phyloP scores from a whole-genome alignment of 1,140 invertebrate genomes.

The Brachionus manjavacas region DNA sequence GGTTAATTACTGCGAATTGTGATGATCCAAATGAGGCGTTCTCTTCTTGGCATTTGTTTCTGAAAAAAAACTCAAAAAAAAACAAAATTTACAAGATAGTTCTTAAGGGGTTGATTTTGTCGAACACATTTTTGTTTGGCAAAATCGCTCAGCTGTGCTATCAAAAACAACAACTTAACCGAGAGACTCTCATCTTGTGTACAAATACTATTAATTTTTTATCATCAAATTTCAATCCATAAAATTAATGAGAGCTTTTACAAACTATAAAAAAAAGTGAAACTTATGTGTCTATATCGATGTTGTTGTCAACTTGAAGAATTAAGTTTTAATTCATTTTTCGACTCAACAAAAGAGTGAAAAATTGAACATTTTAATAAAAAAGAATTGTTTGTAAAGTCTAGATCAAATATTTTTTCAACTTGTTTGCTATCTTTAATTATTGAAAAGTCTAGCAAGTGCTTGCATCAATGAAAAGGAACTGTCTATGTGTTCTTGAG shows the following conservation, averaged over 20 bases:
- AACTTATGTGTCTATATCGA: background rate
- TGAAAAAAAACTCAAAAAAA: background rate
- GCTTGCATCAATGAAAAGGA: background rate
- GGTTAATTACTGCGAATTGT: slow-evolving; percentile 12
- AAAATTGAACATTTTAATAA: slow-evolving; percentile 3
- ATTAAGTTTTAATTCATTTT: slow-evolving; percentile 27
- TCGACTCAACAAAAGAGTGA: background rate
- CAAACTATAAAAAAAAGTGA: background rate
- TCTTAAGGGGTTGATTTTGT: background rate
- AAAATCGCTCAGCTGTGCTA: slow-evolving; percentile 25
- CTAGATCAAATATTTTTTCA: background rate
- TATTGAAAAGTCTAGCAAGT: slow-evolving; percentile 23
- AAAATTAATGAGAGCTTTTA: slow-evolving; percentile 9
- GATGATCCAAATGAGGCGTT: slow-evolving; percentile 6
- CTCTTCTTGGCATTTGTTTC: slow-evolving; percentile 14
- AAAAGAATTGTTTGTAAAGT: background rate
- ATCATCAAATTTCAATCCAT: slow-evolving; percentile 22
- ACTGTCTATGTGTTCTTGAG: background rate
- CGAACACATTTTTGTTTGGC: background rate
- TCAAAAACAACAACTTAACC: background rate
- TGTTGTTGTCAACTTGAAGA: slow-evolving; percentile 17
- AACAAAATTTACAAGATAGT: background rate
- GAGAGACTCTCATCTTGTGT: background rate
- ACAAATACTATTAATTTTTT: slow-evolving; percentile 12
- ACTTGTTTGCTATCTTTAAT: slow-evolving; percentile 27